Percentiles rank a stretch among this genome's conserved stretches.
Evolutionary conservation across 1,140 invertebrate species (phyloP).

Genomic region (Whitmania pigra): DNA sequence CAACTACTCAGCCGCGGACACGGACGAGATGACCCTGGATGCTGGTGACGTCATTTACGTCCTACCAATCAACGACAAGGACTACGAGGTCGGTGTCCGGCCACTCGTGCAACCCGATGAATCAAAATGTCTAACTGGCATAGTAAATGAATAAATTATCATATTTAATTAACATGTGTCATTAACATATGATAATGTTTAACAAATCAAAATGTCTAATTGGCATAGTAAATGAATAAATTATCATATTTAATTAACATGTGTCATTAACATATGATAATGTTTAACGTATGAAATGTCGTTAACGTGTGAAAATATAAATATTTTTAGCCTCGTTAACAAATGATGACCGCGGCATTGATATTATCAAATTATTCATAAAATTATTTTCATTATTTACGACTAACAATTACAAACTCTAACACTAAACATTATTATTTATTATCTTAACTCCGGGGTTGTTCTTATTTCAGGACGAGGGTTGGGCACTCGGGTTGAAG

Average conservation of each 20-base stretch:
- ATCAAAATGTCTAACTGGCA: background rate
- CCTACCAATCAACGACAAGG: background rate
- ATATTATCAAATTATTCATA: too few species aligned
- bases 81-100: background rate
- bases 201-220: background rate
- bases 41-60: background rate
- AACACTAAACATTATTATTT: too few species aligned
- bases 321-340: too few species aligned
- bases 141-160: background rate
- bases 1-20: background rate
- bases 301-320: too few species aligned
- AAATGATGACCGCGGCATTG: too few species aligned
- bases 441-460: too few species aligned
- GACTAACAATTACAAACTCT: too few species aligned
- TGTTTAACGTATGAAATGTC: background rate
- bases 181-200: too few species aligned
- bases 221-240: background rate
- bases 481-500: background rate
- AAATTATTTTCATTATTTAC: too few species aligned
- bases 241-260: background rate
- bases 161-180: too few species aligned
- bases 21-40: slow-evolving; percentile 2
- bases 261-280: too few species aligned
- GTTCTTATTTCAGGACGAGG: background rate
- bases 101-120: background rate